Evolutionary conservation across 1,140 invertebrate genomes (phyloP).

Genomic region (Zophobas atratus): DNA sequence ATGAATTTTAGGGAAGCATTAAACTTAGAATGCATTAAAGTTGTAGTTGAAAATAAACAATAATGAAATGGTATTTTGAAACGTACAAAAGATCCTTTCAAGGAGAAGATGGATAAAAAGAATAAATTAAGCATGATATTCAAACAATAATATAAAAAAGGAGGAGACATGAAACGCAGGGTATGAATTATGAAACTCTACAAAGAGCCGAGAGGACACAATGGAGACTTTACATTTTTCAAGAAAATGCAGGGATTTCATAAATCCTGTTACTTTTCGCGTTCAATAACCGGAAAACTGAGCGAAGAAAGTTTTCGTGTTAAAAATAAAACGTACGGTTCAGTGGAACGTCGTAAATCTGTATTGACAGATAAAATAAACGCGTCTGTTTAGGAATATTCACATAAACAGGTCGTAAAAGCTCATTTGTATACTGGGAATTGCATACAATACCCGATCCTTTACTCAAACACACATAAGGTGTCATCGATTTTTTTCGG

Average conservation of each 20-base stretch:
- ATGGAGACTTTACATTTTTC: constrained; percentile 50
- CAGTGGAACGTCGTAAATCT: constrained; percentile 47
- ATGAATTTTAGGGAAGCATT: neutral
- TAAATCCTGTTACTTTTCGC: constrained; percentile 55
- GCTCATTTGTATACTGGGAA: constrained; percentile 44
- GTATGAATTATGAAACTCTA: constrained; percentile 55
- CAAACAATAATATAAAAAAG: constrained; percentile 47
- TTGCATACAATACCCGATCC: constrained; percentile 27
- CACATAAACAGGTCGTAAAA: constrained; percentile 46
- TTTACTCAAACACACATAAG: neutral
- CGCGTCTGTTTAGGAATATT: constrained; percentile 32
- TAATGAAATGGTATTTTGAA: constrained; percentile 10
- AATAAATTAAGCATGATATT: constrained; percentile 46
- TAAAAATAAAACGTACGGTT: constrained; percentile 48
- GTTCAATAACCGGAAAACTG: constrained; percentile 55
- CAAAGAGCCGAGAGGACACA: constrained; percentile 46
- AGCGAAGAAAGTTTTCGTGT: constrained; percentile 50
- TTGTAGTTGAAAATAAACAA: neutral
- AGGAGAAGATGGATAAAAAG: constrained; percentile 15
- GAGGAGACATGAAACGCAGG: constrained; percentile 35
- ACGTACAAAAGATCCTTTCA: constrained; percentile 13
- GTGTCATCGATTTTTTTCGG: constrained; percentile 20
- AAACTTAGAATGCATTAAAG: constrained; percentile 19
- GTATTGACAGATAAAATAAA: constrained; percentile 50
- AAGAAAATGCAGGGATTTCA: constrained; percentile 45